A percentile compares a stretch with the other conserved stretches of the same genome.
phyloP scores from a whole-genome alignment of 2,797 vertebrate species.

The Ctenosaura bakeri region DNA sequence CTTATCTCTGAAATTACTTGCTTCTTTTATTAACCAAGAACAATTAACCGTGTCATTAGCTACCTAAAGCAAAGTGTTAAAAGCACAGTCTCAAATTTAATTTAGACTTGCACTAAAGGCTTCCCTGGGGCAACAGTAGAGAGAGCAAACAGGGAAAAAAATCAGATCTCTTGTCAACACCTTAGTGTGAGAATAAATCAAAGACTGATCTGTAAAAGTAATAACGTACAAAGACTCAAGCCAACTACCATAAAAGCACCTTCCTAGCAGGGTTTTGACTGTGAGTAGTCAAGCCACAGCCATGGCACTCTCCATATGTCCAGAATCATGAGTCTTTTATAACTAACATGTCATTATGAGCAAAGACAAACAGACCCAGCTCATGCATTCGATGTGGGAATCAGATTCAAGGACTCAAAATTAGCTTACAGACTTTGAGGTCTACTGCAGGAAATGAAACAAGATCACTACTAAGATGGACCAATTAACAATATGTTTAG shows the following conservation, averaged over 20 bases:
- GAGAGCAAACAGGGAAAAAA: background rate
- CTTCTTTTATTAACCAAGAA: conserved; percentile 20
- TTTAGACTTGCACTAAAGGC: rapidly evolving
- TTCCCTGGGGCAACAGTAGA: background rate
- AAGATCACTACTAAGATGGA: background rate
- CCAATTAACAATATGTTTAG: background rate
- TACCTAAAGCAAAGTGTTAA: conserved; percentile 22
- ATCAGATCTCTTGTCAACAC: background rate
- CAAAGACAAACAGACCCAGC: background rate
- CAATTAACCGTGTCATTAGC: background rate
- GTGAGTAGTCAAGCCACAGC: background rate
- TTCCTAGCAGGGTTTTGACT: background rate
- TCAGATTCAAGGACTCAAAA: background rate
- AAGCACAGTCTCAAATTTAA: background rate
- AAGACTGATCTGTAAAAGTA: background rate
- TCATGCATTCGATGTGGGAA: background rate
- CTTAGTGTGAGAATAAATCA: conserved; percentile 2
- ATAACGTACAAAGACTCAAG: background rate
- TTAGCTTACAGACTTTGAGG: background rate
- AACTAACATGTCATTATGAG: background rate
- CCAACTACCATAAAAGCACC: background rate
- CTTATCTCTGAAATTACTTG: background rate
- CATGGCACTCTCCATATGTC: background rate
- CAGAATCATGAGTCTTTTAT: background rate
- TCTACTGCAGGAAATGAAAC: background rate